Evolutionary conservation across 2,888 invertebrate genomes (phyloP).

Genomic region (Flexamia atlantica): DNA sequence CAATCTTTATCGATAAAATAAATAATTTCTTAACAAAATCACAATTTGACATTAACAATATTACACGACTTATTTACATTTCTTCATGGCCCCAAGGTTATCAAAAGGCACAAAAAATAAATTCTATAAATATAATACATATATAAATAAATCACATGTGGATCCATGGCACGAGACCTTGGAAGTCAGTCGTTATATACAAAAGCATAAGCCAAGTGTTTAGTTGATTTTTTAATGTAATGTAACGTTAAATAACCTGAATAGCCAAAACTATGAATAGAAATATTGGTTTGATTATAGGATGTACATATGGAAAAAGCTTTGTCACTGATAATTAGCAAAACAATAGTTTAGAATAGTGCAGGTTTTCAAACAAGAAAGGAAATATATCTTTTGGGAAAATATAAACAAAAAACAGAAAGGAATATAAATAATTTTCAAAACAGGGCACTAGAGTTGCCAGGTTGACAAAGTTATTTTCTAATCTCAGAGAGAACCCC

Average conservation of each 20-base stretch:
- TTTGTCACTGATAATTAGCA: too few relatives aligned
- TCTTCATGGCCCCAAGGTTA: slow-evolving; percentile 37
- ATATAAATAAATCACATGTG: slow-evolving; percentile 61
- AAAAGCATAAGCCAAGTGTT: slow-evolving; percentile 51
- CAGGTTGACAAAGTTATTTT: too few relatives aligned
- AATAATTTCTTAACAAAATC: slow-evolving; percentile 60
- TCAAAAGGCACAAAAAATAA: slow-evolving; percentile 45
- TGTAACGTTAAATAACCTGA: not conserved
- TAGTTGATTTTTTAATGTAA: not conserved
- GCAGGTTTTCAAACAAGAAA: too few relatives aligned
- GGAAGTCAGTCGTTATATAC: slow-evolving; percentile 60
- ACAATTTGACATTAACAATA: slow-evolving; percentile 53
- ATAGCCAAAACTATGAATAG: not conserved
- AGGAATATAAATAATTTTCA: too few relatives aligned
- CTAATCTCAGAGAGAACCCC: too few relatives aligned
- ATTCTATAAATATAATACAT: slow-evolving; percentile 54
- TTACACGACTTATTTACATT: slow-evolving; percentile 56
- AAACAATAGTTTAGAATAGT: too few relatives aligned
- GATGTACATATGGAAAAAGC: too few relatives aligned
- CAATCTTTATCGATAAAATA: slow-evolving; percentile 53
- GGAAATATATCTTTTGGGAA: too few relatives aligned
- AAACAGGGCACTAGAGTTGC: too few relatives aligned
- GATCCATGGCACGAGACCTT: slow-evolving; percentile 42
- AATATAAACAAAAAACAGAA: too few relatives aligned
- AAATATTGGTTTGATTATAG: not conserved